A percentile compares a stretch with the other conserved stretches of the same genome.
These are phyloP conservation scores for Mycetomoellerius zeteki DNA, from an alignment of 1,140 invertebrate genomes.

Conservation along the genomic window DNA sequence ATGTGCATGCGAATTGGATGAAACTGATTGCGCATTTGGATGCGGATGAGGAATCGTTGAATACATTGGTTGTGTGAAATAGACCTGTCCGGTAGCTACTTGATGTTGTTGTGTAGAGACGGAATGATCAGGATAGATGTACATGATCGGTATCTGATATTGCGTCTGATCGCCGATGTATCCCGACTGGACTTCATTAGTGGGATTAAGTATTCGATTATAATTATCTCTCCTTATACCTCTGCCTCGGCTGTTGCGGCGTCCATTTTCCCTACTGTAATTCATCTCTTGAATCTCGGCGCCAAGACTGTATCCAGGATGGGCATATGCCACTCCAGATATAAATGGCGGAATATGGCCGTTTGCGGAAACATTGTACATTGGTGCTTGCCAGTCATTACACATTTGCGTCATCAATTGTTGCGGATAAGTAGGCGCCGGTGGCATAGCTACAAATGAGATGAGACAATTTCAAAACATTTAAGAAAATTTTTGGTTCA, in stretches of 20 bases:
- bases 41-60: slow-evolving; percentile 75
- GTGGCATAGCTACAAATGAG: slow-evolving; percentile 71
- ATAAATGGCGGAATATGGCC: slow-evolving; percentile 73
- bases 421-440: slow-evolving; percentile 67
- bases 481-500: not conserved
- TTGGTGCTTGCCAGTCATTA: slow-evolving; percentile 73
- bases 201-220: slow-evolving; percentile 77
- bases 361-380: slow-evolving; percentile 76
- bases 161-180: slow-evolving; percentile 77
- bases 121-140: slow-evolving; percentile 70
- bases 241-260: slow-evolving; percentile 74
- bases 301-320: slow-evolving; percentile 71
- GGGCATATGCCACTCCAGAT: slow-evolving; percentile 70
- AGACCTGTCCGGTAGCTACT: slow-evolving; percentile 75
- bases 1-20: slow-evolving; percentile 65
- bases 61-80: slow-evolving; percentile 70
- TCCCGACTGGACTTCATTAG: slow-evolving; percentile 77
- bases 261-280: slow-evolving; percentile 73
- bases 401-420: slow-evolving; percentile 74
- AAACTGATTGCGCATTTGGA: slow-evolving; percentile 67
- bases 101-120: slow-evolving; percentile 76
- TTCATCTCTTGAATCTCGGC: slow-evolving; percentile 76
- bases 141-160: slow-evolving; percentile 72
- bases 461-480: slow-evolving; percentile 29
- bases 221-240: slow-evolving; percentile 76